phyloP scores from a whole-genome alignment of 2,113 vertebrate genomes.

The Aleadryas rufinucha region DNA sequence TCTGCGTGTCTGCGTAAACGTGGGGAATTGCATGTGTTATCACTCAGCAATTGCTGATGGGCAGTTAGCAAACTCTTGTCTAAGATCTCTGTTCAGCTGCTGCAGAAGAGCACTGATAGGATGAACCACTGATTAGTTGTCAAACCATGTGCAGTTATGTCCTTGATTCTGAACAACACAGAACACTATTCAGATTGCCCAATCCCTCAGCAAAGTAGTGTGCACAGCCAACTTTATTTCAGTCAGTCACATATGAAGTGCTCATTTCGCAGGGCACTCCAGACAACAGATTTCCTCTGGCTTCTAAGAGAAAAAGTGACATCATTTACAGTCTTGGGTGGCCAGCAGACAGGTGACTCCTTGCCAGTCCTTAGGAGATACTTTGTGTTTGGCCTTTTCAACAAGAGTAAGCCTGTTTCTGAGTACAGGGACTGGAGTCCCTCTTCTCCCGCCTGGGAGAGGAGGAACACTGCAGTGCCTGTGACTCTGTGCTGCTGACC shows the following conservation, averaged over 20 bases:
- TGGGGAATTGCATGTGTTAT: conserved; percentile 60
- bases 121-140: neutral
- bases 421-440: neutral
- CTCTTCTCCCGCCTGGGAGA: neutral
- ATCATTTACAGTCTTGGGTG: neutral
- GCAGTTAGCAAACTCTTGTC: conserved; percentile 45
- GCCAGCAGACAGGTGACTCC: neutral
- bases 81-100: neutral
- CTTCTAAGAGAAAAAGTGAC: neutral
- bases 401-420: neutral
- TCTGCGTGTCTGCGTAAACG: conserved; percentile 67
- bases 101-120: neutral
- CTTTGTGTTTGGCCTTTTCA: neutral
- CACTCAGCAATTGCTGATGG: conserved; percentile 60
- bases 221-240: neutral
- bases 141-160: neutral
- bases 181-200: neutral
- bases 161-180: neutral
- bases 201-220: neutral
- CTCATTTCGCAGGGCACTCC: neutral
- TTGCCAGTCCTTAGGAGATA: neutral
- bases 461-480: neutral
- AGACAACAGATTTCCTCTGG: neutral
- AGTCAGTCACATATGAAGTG: neutral
- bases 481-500: neutral